Base-by-base conservation (phyloP, 2,888 invertebrate species). In the Tipula confusa region DNA sequence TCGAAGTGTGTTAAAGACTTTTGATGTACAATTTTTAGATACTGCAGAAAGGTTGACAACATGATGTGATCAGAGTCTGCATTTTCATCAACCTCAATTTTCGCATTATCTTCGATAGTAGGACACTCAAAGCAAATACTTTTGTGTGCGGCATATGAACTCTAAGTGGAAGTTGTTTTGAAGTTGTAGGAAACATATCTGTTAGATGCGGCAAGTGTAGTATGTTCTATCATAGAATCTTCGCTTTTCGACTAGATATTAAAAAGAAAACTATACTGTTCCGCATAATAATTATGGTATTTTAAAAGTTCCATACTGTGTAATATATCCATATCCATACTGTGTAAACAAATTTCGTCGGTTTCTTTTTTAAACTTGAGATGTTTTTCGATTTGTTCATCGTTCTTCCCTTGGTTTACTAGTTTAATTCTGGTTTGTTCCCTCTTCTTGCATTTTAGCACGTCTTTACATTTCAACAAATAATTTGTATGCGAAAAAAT, bases 361-460 rank as follows among this genome's bases (percentile, higher is more conserved):
- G 29, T 9, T 29, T 2, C 0, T 29, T 80, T 29, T 80, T 80
- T 80, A 80, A 80, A 31, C 29, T 31, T 80, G 5, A 80, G 29
- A 80, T 29, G 80, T 80, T 80, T 80, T 7, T 80, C 80, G 15
- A 80, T 80, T 31, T 80, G 80, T 6, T 80, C 29, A 15, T 80
- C 80, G 6, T 80, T 29, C n/a, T 80, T n/a, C 5, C 80, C 80
- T n/a, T n/a, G n/a, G 13, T 80, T 80, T 6, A 80, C 3, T 80
- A 80, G 13, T 29, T 31, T 29, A n/a, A 15, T 13, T 80, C 31
- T 29, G 5, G 29, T 31, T n/a, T 1, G 29, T 80, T 29, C 31
- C 7, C 15, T 80, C 31, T 80, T 29, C 31, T 15, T 15, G 11
- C 80, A 80, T 80, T 80, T 80, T 29, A 7, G 29, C 29, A 6